phyloP scores from a whole-genome alignment of 2,888 invertebrate genomes.

The Dimorphilus gyrociliatus region DNA sequence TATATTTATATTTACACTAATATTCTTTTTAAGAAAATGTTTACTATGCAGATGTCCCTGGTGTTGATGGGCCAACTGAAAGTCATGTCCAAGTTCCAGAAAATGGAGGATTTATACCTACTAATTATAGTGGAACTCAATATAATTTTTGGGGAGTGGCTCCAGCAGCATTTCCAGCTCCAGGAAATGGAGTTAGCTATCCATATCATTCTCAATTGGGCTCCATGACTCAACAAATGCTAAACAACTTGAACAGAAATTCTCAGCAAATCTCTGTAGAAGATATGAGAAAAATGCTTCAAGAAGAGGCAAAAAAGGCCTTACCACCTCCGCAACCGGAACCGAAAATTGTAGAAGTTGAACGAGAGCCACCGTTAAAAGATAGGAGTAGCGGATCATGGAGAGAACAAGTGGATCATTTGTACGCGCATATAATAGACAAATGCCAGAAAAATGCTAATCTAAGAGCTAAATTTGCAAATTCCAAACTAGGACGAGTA shows the following conservation, averaged over 20 bases:
- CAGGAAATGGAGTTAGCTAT: slow-evolving; percentile 7
- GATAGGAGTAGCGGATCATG: slow-evolving; percentile 30
- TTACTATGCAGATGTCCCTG: background rate
- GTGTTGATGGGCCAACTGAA: background rate
- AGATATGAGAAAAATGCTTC: slow-evolving; percentile 26
- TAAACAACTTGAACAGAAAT: no score
- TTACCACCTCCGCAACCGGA: slow-evolving; percentile 12
- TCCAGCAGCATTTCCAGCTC: slow-evolving; percentile 13
- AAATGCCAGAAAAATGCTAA: slow-evolving; percentile 21
- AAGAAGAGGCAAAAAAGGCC: slow-evolving; percentile 11
- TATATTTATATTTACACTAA: no score
- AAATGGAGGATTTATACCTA: slow-evolving; percentile 29
- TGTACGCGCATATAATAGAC: slow-evolving; percentile 33
- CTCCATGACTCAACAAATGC: slow-evolving; percentile 32
- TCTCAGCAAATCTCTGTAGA: no score
- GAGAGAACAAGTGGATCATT: slow-evolving; percentile 32
- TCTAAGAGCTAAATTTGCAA: slow-evolving; percentile 23
- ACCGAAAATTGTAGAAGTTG: slow-evolving; percentile 14
- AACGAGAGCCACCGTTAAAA: slow-evolving; percentile 22
- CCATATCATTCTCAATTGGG: slow-evolving; percentile 28
- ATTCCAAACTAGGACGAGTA: slow-evolving; percentile 34
- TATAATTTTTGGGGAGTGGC: slow-evolving; percentile 36
- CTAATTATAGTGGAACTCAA: slow-evolving; percentile 38
- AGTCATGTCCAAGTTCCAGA: slow-evolving; percentile 21
- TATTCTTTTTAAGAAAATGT: no score